Evolutionary conservation across 2,888 invertebrate species (phyloP), one percentile per base, ranked within the genome.

Genomic region (Leptopilina myrica): DNA sequence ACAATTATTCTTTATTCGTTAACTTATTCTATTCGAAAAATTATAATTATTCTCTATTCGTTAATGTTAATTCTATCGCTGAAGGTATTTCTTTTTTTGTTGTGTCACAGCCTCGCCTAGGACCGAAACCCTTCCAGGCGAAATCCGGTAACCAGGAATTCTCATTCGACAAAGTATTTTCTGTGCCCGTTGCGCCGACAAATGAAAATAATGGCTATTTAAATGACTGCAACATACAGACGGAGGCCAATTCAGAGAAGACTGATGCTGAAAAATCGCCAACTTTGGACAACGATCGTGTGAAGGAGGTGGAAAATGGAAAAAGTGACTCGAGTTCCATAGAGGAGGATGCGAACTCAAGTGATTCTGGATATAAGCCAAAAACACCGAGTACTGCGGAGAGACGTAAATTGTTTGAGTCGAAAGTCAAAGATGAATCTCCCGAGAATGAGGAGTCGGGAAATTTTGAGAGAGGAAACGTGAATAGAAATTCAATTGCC

Each of bases 61-160:
- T 33, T 33, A 33, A 43, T 7, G 43, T 43, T 43, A 43, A 43
- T 43, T 43, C 8, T 33, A 8, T 43, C 43, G 0, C 43, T 8
- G 8, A 20, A 8, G 26, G 20, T n/a, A 69, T 9, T 8, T 49
- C 11, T 49, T 49, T 49, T 49, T 78, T 81, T 79, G 79, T 85
- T 81, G 84, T 88, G 86, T 90, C 90, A 73, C 92, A 97, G 97
- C 97, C 97, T 66, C 95, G 97, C 40, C 93, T 97, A 69, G 97
- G 97, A 3, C 97, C 97, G 62, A 97, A 97, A 90, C 97, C 97
- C 43, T 97, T 97, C 91, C 96, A 96, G 9, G 95, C 96, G 64
- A 95, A 96, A 53, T 94, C 95, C 5, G 93, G 94, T 80, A 94
- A 93, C 86, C 96, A 95, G 79, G 95, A 96, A 86, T 96, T 96